A percentile compares a stretch with the other conserved stretches of the same genome.
Evolutionary conservation across 2,797 vertebrate species (phyloP).

Genomic region (Falco columbarius): DNA sequence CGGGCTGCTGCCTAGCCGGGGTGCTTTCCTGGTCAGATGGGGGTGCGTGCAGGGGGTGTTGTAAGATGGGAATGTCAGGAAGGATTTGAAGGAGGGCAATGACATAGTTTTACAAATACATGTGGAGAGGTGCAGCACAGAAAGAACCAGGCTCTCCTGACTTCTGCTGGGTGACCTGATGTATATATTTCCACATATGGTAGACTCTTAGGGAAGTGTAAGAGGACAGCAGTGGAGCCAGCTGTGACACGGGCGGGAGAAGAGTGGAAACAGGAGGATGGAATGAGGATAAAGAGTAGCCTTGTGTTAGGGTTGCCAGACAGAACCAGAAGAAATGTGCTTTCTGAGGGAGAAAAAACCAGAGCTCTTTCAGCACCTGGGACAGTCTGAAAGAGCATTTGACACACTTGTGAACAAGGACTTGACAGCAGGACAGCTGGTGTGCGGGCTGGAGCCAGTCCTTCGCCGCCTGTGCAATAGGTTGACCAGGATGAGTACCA

Average conservation of each 20-base stretch:
- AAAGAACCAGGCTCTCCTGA: background rate
- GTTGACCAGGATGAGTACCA: background rate
- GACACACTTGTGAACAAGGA: background rate
- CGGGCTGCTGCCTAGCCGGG: background rate
- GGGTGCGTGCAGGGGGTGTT: too few species aligned
- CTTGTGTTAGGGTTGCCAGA: background rate
- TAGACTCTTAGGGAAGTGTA: background rate
- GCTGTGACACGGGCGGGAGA: background rate
- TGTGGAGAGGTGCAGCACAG: background rate
- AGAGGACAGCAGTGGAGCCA: background rate
- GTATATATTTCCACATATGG: background rate
- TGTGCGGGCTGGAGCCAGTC: background rate
- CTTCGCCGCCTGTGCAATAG: background rate
- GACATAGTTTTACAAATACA: background rate
- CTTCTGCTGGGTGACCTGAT: background rate
- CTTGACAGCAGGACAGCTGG: background rate
- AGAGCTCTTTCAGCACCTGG: background rate
- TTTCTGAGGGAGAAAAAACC: background rate
- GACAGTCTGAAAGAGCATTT: too few species aligned
- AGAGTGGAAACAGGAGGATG: background rate
- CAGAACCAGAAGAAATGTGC: background rate
- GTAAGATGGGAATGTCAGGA: background rate
- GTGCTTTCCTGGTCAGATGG: background rate
- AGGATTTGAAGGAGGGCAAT: background rate
- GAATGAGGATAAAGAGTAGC: background rate